Evolutionary conservation across 2,797 vertebrate species (phyloP).

Genomic region (Ispidina picta): DNA sequence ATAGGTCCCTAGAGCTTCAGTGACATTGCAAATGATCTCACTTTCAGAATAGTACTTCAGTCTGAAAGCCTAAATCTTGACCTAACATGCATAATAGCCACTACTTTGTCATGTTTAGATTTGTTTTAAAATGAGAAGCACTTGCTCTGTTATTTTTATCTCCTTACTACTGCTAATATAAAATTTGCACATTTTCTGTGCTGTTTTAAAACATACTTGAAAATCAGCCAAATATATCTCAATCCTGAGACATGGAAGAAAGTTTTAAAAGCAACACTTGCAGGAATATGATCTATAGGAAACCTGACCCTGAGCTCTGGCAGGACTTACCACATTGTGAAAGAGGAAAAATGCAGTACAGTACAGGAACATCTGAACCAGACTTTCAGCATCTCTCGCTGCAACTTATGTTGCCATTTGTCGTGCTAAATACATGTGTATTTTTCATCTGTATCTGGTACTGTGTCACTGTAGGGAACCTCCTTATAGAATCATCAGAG

Average conservation of each 20-base stretch:
- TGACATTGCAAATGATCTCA: neutral
- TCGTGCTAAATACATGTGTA: rapidly evolving
- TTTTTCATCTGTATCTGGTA: neutral
- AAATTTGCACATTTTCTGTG: neutral
- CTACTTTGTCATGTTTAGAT: neutral
- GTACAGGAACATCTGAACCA: neutral
- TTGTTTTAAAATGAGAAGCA: neutral
- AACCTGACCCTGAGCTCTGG: neutral
- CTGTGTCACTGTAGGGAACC: neutral
- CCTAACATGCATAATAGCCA: neutral
- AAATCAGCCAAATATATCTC: neutral
- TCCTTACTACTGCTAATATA: neutral
- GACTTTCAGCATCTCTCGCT: neutral
- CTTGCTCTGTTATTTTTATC: neutral
- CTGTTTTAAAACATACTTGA: neutral
- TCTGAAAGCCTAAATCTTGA: neutral
- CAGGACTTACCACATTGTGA: neutral
- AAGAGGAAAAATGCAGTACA: neutral
- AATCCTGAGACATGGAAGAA: neutral
- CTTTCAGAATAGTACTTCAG: neutral
- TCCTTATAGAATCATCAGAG: neutral
- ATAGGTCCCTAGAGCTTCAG: neutral
- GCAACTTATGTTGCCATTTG: neutral
- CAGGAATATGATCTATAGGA: neutral
- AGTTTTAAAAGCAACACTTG: neutral